phyloP scores from a whole-genome alignment of 2,797 vertebrate genomes.

The Phoxinus dragarum region DNA sequence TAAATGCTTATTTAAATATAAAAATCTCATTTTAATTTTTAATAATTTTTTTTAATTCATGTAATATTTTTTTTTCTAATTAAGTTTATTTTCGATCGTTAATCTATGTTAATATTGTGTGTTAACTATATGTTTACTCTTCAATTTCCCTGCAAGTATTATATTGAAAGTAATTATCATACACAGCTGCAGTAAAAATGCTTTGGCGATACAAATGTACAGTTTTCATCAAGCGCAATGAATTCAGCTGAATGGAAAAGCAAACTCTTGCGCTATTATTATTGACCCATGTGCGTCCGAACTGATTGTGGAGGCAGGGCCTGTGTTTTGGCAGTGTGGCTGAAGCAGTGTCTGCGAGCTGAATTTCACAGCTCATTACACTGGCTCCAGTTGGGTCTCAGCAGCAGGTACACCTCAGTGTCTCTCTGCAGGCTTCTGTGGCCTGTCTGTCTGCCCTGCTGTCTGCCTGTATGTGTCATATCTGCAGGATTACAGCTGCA shows the following conservation, averaged over 20 bases:
- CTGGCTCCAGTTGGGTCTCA: conserved; percentile 76
- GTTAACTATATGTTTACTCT: not conserved
- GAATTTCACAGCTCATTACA: conserved; percentile 83
- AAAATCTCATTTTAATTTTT: not conserved
- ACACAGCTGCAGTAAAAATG: not conserved
- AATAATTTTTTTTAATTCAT: not conserved
- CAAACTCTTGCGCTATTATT: not conserved
- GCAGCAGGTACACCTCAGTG: conserved; percentile 45
- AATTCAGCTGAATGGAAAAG: not conserved
- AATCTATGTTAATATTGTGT: not conserved
- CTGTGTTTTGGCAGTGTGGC: conserved; percentile 30
- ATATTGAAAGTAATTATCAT: not conserved
- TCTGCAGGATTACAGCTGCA: conserved; percentile 75
- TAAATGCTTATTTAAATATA: not conserved
- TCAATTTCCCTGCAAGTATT: not conserved
- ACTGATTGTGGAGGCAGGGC: not conserved
- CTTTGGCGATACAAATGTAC: not conserved
- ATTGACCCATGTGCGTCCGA: not conserved
- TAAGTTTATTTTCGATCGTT: not conserved
- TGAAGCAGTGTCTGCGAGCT: conserved; percentile 71
- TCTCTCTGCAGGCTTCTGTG: conserved; percentile 53
- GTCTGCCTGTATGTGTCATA: conserved; percentile 74
- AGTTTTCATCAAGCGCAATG: not conserved
- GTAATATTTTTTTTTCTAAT: no score
- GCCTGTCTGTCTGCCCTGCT: conserved; percentile 30